Evolutionary conservation across 2,888 invertebrate genomes (phyloP).

Genomic region (Cheilosia vernalis): DNA sequence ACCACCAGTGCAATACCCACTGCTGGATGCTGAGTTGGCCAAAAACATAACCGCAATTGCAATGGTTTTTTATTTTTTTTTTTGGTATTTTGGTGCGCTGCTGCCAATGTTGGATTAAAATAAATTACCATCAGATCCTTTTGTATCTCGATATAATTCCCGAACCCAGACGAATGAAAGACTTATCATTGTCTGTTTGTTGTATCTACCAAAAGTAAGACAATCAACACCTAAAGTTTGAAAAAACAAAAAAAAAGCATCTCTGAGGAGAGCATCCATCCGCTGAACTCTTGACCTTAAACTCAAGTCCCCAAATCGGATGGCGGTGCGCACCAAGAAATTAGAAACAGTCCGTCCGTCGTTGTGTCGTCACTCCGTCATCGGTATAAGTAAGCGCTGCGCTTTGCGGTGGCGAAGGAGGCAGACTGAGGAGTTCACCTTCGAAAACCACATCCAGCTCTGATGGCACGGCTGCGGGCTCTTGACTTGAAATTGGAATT

Average conservation of each 20-base stretch:
- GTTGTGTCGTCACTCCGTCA: constrained; percentile 13
- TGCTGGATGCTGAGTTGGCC: constrained; percentile 5
- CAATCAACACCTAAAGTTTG: constrained; percentile 53
- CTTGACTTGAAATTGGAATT: constrained; percentile 73
- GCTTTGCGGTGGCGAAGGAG: constrained; percentile 36
- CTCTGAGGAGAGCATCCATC: constrained; percentile 8
- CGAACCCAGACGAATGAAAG: constrained; percentile 54
- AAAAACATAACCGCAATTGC: constrained; percentile 67
- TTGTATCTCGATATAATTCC: constrained; percentile 45
- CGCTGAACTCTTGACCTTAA: constrained; percentile 73
- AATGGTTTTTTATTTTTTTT: constrained; percentile 23
- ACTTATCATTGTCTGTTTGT: constrained; percentile 49
- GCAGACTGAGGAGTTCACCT: constrained; percentile 68
- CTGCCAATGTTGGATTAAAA: constrained; percentile 60
- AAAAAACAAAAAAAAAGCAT: constrained; percentile 3
- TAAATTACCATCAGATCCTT: constrained; percentile 71
- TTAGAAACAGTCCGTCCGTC: constrained; percentile 50
- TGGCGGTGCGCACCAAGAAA: constrained; percentile 30
- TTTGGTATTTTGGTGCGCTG: neutral
- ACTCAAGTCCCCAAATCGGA: constrained; percentile 56
- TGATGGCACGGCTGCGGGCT: constrained; percentile 54
- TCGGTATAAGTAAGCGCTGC: constrained; percentile 19
- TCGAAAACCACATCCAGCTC: constrained; percentile 52
- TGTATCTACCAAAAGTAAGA: constrained; percentile 50
- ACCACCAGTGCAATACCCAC: constrained; percentile 17